Conservation (phyloP, 2,797 vertebrate species). For the Lacerta agilis region DNA sequence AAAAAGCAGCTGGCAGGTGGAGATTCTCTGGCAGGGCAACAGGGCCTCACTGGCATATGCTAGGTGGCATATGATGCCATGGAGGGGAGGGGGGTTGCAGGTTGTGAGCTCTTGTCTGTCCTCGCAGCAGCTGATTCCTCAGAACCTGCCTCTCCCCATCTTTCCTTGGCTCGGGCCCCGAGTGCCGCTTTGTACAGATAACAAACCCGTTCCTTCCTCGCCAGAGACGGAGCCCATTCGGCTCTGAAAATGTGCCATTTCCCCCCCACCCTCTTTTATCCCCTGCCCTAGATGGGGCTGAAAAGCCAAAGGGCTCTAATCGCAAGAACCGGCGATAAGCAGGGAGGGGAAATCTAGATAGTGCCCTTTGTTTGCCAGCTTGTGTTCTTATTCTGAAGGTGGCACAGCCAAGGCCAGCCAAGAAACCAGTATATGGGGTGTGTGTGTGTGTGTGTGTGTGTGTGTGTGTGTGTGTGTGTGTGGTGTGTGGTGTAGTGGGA, state of each 20-base stretch:
- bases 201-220: not conserved
- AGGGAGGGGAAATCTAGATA: not conserved
- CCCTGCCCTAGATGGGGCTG: not conserved
- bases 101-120: not conserved
- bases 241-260: not conserved
- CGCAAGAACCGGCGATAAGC: slow-evolving; percentile 1
- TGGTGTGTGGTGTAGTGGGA: too few relatives aligned
- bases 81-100: too few relatives aligned
- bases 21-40: not conserved
- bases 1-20: slow-evolving; percentile 4
- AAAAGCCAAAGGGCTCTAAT: not conserved
- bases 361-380: not conserved
- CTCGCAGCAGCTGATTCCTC: not conserved
- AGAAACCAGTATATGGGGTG: not conserved
- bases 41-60: not conserved
- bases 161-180: not conserved
- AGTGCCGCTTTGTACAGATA: not conserved
- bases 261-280: not conserved
- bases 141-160: not conserved
- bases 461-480: too few relatives aligned
- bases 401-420: not conserved
- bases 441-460: too few relatives aligned
- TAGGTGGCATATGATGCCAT: not conserved
- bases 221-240: not conserved
- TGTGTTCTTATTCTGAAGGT: not conserved